Conservation (phyloP, 2,888 invertebrate species). For the Argynnis bischoffii region DNA sequence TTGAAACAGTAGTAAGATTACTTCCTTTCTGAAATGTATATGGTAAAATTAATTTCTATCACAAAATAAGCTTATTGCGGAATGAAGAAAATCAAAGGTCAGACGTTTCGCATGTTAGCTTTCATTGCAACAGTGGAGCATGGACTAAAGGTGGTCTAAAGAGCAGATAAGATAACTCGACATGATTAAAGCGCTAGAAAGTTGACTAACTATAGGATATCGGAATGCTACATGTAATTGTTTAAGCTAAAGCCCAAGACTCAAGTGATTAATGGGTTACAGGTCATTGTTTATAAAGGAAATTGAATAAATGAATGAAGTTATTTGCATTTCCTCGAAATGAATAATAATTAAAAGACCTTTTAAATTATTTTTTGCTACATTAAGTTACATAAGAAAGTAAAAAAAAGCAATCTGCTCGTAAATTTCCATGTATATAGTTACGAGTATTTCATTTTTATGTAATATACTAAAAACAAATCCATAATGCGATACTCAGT, state of each 20-base stretch:
- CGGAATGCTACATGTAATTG: constrained; percentile 28
- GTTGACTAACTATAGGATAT: constrained; percentile 31
- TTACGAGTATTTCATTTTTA: too few species aligned
- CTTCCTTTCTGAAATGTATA: constrained; percentile 20
- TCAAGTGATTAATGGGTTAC: constrained; percentile 21
- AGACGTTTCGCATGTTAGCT: constrained; percentile 31
- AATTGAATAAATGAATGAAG: neutral
- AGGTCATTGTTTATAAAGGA: constrained; percentile 9
- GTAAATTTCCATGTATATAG: too few species aligned
- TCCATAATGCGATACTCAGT: neutral
- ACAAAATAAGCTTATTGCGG: constrained; percentile 23
- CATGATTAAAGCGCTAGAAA: constrained; percentile 32
- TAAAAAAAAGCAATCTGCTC: too few species aligned
- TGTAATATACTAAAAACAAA: too few species aligned
- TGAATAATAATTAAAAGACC: too few species aligned
- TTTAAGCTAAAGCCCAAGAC: constrained; percentile 9
- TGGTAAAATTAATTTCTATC: constrained; percentile 22
- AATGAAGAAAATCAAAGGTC: constrained; percentile 32
- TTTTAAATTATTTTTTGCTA: too few species aligned
- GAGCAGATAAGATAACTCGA: constrained; percentile 36
- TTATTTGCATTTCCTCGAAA: neutral
- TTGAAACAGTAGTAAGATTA: constrained; percentile 10
- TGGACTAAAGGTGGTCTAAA: constrained; percentile 30
- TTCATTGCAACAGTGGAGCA: constrained; percentile 30
- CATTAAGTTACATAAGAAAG: too few species aligned